Base-by-base conservation (phyloP, 2,113 vertebrate genomes). In the Coptodon bakossiorum region DNA sequence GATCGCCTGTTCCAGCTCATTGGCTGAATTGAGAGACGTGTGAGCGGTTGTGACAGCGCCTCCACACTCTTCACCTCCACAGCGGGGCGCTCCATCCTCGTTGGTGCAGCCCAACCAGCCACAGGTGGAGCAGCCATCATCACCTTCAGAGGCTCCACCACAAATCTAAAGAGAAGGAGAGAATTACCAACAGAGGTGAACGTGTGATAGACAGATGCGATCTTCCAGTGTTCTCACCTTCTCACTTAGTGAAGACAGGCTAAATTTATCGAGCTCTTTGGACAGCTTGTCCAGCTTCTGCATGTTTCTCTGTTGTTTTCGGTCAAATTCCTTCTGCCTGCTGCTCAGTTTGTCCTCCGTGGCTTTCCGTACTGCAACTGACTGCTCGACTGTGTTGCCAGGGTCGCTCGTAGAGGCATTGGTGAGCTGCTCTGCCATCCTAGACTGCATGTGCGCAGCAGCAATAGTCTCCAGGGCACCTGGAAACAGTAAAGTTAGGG, bases 381-480 rank as follows among this genome's bases (percentile, higher is more conserved):
- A 99, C 86, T 96, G 94, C 84, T 96, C 94, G 91, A 98, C 84
- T 0, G 94, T 80, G 36, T 95, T 98, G 6, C 92, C 93, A 0
- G 96, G 92, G 14, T 96, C 54, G 9, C 92, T 95, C 83, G 96
- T 97, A 76, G 98, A 97, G 56, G 92, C 92, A 71, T 97, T 98
- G 89, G 96, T 97, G 31, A 89, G 95, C 52, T 89, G 66, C 91
- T 99, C 97, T 3, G 98, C 98, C 82, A 90, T 95, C 3, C 91
- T 80, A 43, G 98, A 99, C 94, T 97, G 93, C 79, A 94, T 92
- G 91, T 98, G 97, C 63, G 98, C 98, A 79, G 96, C 95, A 83
- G 94, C 94, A 90, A 99, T 97, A 80, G 98, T 99, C 50, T 97
- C 97, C 95, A 97, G 91, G 53, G 98, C 98, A 4, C 99, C 99